Percentiles rank a stretch among this genome's conserved stretches.
Conservation (phyloP, 2,888 invertebrate species). For the Mamestra brassicae region DNA sequence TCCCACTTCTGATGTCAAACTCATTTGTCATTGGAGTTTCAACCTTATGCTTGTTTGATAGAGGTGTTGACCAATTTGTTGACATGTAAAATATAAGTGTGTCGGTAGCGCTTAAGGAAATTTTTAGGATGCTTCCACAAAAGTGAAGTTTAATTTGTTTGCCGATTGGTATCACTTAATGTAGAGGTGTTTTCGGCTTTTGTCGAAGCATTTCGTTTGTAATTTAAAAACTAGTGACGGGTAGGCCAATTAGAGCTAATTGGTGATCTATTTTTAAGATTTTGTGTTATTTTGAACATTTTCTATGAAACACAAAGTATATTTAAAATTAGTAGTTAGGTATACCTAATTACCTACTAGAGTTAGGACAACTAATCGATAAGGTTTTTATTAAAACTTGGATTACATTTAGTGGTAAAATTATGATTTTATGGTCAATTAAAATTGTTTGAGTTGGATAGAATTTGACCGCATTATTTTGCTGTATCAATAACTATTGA, state of each 20-base stretch:
- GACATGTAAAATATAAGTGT: constrained; percentile 17
- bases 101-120: constrained; percentile 60
- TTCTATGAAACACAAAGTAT: not conserved
- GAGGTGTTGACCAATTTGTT: constrained; percentile 23
- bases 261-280: constrained; percentile 17
- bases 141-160: constrained; percentile 70
- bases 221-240: constrained; percentile 53
- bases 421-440: too few species aligned
- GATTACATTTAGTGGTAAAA: not conserved
- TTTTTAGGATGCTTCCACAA: constrained; percentile 72
- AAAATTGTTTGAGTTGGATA: too few species aligned
- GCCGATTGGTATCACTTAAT: constrained; percentile 73
- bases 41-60: constrained; percentile 13
- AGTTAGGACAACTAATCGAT: not conserved
- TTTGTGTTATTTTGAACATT: constrained; percentile 1
- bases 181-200: constrained; percentile 65
- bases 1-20: constrained; percentile 8
- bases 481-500: too few species aligned
- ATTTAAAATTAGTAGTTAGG: not conserved
- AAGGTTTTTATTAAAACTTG: not conserved
- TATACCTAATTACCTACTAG: not conserved
- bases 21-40: constrained; percentile 39
- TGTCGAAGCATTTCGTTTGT: constrained; percentile 50
- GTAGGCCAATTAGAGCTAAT: constrained; percentile 56
- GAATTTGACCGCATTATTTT: too few species aligned